Base-by-base conservation (phyloP, 2,113 vertebrate genomes). In the Microtus richardsoni region DNA sequence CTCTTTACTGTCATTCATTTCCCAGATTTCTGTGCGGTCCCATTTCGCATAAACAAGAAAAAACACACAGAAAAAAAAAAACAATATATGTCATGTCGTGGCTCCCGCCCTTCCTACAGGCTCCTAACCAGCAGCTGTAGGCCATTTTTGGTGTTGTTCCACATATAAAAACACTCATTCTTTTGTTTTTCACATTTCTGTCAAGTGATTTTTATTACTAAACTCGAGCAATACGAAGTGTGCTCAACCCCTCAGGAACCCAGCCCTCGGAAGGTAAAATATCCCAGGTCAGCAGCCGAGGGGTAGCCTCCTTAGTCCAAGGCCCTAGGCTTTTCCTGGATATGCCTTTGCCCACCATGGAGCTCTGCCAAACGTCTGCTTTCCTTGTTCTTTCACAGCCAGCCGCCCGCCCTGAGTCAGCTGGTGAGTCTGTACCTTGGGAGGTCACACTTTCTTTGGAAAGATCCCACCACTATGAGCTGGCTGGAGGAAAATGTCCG, bases 401-500 rank as follows among this genome's bases (percentile, higher is more conserved):
- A 99, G 97, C 98, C 99, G 0, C 98, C 99, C 0, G 99, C 99
- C 39, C 97, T 99, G 98, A 98, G 98, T 91, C 99, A 99, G 98
- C 98, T 99, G 98, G 98, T 99, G 0, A 97, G 98, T 68, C 98
- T 99, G 52, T 99, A 99, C 70, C 98, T 99, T n/a, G 99, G 99
- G 83, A 99, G 99, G 95, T 99, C 98, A 0, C 99, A 98, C 75
- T 94, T 93, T 82, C 98, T 99, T 86, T 99, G 99, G 99, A 99
- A 99, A 97, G 99, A 99, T 54, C 98, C 99, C 0, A 97, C 98
- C 0, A 98, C 99, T 84, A 99, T 99, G 98, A 98, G 99, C 36
- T 99, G 99, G 99, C 97, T 99, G 98, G 99, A 99, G 96, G 98
- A 99, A 93, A 99, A 98, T 0, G 99, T 99, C 52, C 99, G 91